Evolutionary conservation across 23 tunicate species (phyloP).

Genomic region (Phallusia fumigata): DNA sequence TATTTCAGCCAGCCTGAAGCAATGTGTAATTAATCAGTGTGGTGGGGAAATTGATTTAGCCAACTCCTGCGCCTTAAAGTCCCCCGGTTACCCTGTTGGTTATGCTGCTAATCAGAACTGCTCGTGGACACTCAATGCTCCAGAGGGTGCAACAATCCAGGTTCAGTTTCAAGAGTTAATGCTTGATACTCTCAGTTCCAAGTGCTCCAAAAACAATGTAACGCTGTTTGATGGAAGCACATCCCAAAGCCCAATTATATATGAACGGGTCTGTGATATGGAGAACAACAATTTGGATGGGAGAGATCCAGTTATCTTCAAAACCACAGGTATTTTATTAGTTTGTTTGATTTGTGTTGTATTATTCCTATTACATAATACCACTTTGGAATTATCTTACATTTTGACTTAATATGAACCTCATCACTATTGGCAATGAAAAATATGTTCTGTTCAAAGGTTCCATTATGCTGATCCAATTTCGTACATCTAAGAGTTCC

Average conservation of each 20-base stretch:
- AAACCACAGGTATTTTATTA: too few species aligned
- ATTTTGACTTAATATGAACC: too few species aligned
- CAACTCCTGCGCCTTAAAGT: slow-evolving; percentile 22
- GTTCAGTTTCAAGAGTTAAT: slow-evolving; percentile 23
- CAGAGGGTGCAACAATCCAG: slow-evolving; percentile 10
- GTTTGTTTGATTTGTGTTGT: too few species aligned
- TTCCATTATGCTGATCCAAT: slow-evolving; percentile 12
- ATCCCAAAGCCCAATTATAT: neutral
- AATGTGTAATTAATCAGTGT: slow-evolving; percentile 25
- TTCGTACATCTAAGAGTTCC: slow-evolving; percentile 18
- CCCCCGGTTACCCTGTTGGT: slow-evolving; percentile 41
- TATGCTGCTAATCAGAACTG: slow-evolving; percentile 34
- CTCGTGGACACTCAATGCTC: slow-evolving; percentile 38
- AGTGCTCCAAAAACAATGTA: slow-evolving; percentile 35
- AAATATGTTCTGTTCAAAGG: neutral
- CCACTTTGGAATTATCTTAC: too few species aligned
- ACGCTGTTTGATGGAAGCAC: slow-evolving; percentile 27
- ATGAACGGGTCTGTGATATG: slow-evolving; percentile 31
- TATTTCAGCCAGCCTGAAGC: neutral
- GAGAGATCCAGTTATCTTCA: neutral
- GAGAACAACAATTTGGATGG: slow-evolving; percentile 19
- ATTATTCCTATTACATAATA: too few species aligned
- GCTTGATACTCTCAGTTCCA: slow-evolving; percentile 9
- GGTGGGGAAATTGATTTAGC: slow-evolving; percentile 27
- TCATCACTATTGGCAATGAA: too few species aligned